A percentile compares a stretch with the other conserved stretches of the same genome.
Evolutionary conservation across 2,888 invertebrate genomes (phyloP).

Genomic region (Prosapia bicincta): DNA sequence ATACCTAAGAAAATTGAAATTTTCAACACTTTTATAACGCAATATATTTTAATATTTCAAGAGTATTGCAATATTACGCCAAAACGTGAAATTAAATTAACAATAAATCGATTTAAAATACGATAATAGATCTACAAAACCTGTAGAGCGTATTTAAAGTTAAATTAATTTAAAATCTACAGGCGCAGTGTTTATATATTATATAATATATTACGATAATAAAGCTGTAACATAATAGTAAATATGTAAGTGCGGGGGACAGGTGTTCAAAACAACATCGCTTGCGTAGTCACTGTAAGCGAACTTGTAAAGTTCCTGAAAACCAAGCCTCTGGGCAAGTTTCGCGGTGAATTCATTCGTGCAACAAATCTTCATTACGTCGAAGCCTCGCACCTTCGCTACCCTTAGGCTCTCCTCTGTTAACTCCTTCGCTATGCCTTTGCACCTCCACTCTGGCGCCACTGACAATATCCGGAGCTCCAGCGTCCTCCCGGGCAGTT

Average conservation of each 20-base stretch:
- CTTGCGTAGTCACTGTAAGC: conserved; percentile 8
- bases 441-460: conserved; percentile 4
- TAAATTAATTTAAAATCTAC: too few species aligned
- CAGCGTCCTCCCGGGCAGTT: conserved; percentile 8
- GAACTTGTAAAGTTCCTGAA: conserved; percentile 10
- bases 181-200: too few species aligned
- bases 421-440: conserved; percentile 6
- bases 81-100: too few species aligned
- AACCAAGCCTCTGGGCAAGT: conserved; percentile 7
- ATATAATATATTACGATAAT: too few species aligned
- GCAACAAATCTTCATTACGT: conserved; percentile 10
- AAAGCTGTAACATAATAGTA: too few species aligned
- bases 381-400: conserved; percentile 3
- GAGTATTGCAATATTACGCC: too few species aligned
- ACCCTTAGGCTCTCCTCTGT: conserved; percentile 12
- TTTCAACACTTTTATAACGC: too few species aligned
- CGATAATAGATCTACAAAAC: too few species aligned
- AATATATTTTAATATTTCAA: too few species aligned
- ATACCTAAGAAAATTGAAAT: too few species aligned
- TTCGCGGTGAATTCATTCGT: conserved; percentile 20
- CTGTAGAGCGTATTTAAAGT: too few species aligned
- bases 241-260: background rate
- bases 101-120: too few species aligned
- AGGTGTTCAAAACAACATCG: background rate
- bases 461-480: conserved; percentile 20